Conservation (phyloP, 1,140 invertebrate species). For the Bombus fervidus region DNA sequence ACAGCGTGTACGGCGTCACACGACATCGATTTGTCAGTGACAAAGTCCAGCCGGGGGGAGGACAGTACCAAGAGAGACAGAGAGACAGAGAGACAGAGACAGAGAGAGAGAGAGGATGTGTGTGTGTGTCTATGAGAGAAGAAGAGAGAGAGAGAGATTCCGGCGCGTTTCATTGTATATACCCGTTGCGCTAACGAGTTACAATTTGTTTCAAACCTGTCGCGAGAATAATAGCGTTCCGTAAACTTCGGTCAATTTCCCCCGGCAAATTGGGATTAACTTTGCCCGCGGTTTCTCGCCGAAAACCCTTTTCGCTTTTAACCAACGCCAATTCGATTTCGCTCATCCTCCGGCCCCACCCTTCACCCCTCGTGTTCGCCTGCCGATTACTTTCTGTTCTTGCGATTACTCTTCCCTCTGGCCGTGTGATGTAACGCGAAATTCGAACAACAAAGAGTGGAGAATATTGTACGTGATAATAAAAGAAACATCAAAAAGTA, state of each 20-base stretch:
- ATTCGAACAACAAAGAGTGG: not conserved
- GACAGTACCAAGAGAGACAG: not conserved
- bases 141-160: conserved; percentile 14
- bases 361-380: not conserved
- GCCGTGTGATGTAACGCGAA: not conserved
- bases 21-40: conserved; percentile 72
- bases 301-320: conserved; percentile 47
- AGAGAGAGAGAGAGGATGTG: not conserved
- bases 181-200: conserved; percentile 57
- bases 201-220: conserved; percentile 62
- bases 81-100: no score
- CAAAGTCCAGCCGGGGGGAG: conserved; percentile 38
- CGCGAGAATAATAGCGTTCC: conserved; percentile 50
- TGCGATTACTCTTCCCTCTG: conserved; percentile 16
- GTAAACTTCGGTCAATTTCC: conserved; percentile 53
- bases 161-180: conserved; percentile 53
- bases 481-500: not conserved
- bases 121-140: no score
- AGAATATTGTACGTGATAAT: not conserved
- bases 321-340: conserved; percentile 45
- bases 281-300: conserved; percentile 47
- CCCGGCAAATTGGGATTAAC: conserved; percentile 52
- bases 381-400: conserved; percentile 40
- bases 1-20: conserved; percentile 58
- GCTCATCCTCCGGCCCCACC: not conserved